Percentiles rank a stretch among this genome's conserved stretches.
Conservation (phyloP, 1,140 invertebrate genomes). For the Brachystomella parvula region DNA sequence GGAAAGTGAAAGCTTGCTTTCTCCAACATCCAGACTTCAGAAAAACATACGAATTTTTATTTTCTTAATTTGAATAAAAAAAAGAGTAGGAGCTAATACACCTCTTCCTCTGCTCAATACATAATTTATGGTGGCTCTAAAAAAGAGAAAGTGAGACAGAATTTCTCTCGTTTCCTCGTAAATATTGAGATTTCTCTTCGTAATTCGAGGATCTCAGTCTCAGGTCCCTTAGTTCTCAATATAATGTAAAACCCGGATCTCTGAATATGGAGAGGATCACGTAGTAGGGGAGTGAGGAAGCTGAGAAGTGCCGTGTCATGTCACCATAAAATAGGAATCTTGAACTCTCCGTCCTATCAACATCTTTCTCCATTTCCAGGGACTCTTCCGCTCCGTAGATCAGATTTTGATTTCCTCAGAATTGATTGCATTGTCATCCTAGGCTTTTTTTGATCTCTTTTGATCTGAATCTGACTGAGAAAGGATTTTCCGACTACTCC, state of each 20-base stretch:
- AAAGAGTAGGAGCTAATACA: conserved; percentile 7
- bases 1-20: too few species aligned
- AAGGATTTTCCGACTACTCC: too few species aligned
- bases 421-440: conserved; percentile 1
- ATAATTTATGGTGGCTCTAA: conserved; percentile 6
- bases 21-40: too few species aligned
- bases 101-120: not conserved
- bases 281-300: too few species aligned
- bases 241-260: too few species aligned
- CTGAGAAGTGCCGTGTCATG: too few species aligned
- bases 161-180: not conserved
- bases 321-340: too few species aligned
- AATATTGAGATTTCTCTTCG: not conserved
- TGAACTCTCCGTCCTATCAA: too few species aligned
- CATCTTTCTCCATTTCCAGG: not conserved
- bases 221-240: conserved; percentile 5
- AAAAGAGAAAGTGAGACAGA: conserved; percentile 11
- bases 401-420: not conserved
- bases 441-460: not conserved
- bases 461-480: too few species aligned
- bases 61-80: not conserved
- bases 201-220: not conserved
- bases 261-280: too few species aligned
- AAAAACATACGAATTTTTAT: not conserved
- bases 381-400: not conserved